Conservation (phyloP, 2,113 vertebrate species). For the Scortum barcoo region DNA sequence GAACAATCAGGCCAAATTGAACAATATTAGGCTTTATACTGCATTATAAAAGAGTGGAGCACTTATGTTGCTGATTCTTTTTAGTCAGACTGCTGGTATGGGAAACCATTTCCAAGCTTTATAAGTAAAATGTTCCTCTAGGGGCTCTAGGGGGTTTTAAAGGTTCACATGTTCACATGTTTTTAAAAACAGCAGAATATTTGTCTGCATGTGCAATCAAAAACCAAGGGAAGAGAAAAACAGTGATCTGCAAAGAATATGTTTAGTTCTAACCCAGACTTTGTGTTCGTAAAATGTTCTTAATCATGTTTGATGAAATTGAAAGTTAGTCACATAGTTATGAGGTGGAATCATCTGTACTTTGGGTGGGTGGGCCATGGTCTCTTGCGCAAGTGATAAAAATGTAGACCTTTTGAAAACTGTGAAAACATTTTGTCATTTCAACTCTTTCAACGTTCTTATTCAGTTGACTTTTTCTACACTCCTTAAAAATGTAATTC, state of each 20-base stretch:
- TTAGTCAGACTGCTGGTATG: neutral
- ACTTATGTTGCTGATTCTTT: neutral
- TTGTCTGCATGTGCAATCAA: neutral
- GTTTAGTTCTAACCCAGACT: neutral
- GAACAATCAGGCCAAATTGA: neutral
- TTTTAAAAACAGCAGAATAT: neutral
- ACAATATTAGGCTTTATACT: neutral
- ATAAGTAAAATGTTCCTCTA: neutral
- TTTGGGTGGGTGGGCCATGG: neutral
- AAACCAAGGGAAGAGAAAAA: neutral
- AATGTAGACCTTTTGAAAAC: neutral
- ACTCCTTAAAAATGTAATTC: constrained; percentile 16
- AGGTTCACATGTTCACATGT: neutral
- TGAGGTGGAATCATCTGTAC: neutral
- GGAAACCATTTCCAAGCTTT: neutral
- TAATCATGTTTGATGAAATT: neutral
- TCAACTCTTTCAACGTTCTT: neutral
- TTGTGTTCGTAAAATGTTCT: neutral
- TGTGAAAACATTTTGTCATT: neutral
- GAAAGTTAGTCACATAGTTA: neutral
- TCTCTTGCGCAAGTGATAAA: neutral
- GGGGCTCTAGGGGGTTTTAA: neutral
- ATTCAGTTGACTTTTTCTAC: neutral
- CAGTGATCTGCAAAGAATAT: neutral
- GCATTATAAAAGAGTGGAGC: neutral